Evolutionary conservation across 2,113 vertebrate genomes (phyloP), one percentile per base, ranked within the genome.

Genomic region (Spea bombifrons): DNA sequence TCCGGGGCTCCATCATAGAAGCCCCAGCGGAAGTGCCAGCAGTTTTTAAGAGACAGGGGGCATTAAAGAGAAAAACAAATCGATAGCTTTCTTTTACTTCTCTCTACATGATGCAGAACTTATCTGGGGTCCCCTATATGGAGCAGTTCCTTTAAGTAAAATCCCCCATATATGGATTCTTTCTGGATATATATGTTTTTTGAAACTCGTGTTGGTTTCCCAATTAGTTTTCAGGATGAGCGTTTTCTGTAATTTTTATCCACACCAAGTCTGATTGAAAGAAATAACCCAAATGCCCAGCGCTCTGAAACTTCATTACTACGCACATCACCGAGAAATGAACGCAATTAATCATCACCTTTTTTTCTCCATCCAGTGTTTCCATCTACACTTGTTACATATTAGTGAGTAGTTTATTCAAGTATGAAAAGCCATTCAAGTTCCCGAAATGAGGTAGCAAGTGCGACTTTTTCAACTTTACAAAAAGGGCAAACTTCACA

Each of bases 251-350:
- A 76, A 55, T 59, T 15, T 77, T 76, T 50, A 67, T 8, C 30
- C 64, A 44, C 8, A 46, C 46, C 48, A 71, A 71, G 71, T 64
- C 46, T 70, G 68, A 78, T 71, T 71, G 59, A 78, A 53, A 44
- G 61, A 57, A n/a, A 48, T 63, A 78, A 78, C 57, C 66, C 66
- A 69, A 69, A 67, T 61, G 59, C 30, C 53, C 76, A 47, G 68
- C 59, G 61, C 68, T 17, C 47, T 10, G n/a, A 78, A 65, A 78
- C 76, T 52, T 78, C 76, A 78, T 78, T 78, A 78, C 59, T 71
- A 50, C 52, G 76, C 69, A n/a, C 47, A 65, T 47, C 17, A 17
- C 45, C 4, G 69, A 53, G 50, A 72, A 78, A 78, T 71, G 59
- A 70, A 46, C 13, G 48, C 76, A n/a, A 78, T 78, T 78, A 78